Base-by-base conservation (phyloP, 2,113 vertebrate genomes). In the Loxodonta africana region DNA sequence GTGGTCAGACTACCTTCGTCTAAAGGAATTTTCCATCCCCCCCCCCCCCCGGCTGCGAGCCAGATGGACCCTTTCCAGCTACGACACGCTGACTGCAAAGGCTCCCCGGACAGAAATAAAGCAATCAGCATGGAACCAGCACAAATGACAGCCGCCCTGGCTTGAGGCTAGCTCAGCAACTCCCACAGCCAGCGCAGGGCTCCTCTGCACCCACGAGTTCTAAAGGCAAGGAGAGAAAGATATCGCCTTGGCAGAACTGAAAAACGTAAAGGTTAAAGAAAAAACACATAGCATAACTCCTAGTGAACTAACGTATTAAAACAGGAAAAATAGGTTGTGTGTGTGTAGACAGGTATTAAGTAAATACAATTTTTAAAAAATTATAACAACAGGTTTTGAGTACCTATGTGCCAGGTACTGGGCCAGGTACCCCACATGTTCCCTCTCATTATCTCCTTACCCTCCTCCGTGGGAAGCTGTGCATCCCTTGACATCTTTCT, bases 321-420 rank as follows among this genome's bases (percentile, higher is more conserved):
- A 78, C 78, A 51, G 12, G 82, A 69, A 51, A 85, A 78, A 41
- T 15, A 71, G 6, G 69, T 18, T 23, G 23, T 14, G 23, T 77
- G 9, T 78, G 11, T 76, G 11, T 60, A 10, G 83, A 4, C 41
- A 25, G 28, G 25, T 73, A 1, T 23, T 14, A 82, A 62, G 8
- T 37, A 95, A 85, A 87, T 57, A 26, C 6, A 71, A 30, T 44
- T 89, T 76, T 88, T 93, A 28, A 37, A 48, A 81, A 90, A 37
- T 9, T 6, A 10, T 17, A 88, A 48, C 9, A 57, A 1, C 8
- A 1, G 20, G 10, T 37, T 73, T n/a, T 80, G 25, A 53, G 15
- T 21, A 25, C 33, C 48, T 69, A 41, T 62, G 92, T 67, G 74
- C 10, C 90, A 48, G 51, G n/a, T 62, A 23, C 60, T 25, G 5